A percentile compares a stretch with the other conserved stretches of the same genome.
phyloP scores from a whole-genome alignment of 2,797 vertebrate species.

The Rhabdophis nuchalis region DNA sequence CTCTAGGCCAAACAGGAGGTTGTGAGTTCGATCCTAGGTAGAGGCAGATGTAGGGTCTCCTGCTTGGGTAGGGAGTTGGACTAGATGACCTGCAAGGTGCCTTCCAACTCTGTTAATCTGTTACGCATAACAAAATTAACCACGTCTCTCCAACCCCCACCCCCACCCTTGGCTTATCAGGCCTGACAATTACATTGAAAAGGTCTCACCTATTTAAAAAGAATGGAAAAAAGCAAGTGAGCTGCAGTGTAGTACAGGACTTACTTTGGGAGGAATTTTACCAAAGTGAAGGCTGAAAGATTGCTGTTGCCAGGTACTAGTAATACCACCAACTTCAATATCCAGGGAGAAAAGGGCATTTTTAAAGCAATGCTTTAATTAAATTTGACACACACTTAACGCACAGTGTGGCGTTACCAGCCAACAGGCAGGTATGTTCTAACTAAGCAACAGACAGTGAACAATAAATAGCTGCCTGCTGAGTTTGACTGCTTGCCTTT shows the following conservation, averaged over 20 bases:
- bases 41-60: too few relatives aligned
- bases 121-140: too few relatives aligned
- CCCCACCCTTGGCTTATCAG: too few relatives aligned
- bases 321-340: slow-evolving; percentile 1
- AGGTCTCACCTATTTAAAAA: neutral
- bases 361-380: slow-evolving; percentile 22
- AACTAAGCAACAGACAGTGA: slow-evolving; percentile 43
- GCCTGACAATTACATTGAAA: neutral
- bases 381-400: slow-evolving; percentile 5
- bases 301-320: slow-evolving; percentile 28
- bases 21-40: too few relatives aligned
- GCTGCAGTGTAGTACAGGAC: slow-evolving; percentile 4
- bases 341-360: neutral
- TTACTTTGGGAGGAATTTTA: slow-evolving; percentile 8
- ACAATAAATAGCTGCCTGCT: slow-evolving; percentile 47
- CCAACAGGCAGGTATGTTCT: slow-evolving; percentile 33
- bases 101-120: too few relatives aligned
- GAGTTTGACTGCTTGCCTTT: slow-evolving; percentile 52
- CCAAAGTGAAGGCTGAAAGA: neutral
- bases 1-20: too few relatives aligned
- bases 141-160: too few relatives aligned
- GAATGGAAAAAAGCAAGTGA: neutral
- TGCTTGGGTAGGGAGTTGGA: too few relatives aligned
- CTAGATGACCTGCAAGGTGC: too few relatives aligned
- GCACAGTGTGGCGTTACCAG: neutral